Conservation (phyloP, 2,888 invertebrate species). For the Rhamnusium bicolor region DNA sequence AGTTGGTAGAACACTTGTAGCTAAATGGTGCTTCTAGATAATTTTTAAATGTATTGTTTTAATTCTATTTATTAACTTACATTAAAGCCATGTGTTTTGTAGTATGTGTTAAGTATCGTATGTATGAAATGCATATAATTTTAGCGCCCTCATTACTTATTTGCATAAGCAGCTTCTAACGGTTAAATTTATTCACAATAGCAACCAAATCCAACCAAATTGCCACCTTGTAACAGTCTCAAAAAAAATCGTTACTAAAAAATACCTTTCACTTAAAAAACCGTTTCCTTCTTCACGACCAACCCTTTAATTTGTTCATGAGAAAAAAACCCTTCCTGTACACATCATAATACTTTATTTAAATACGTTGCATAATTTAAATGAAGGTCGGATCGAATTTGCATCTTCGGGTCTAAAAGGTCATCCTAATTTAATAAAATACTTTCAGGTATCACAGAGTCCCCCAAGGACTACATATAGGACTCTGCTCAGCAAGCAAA, state of each 20-base stretch:
- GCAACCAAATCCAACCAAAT: slow-evolving; percentile 36
- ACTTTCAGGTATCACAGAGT: slow-evolving; percentile 62
- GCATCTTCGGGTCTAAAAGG: slow-evolving; percentile 67
- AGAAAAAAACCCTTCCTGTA: slow-evolving; percentile 64
- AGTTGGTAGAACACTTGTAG: no score
- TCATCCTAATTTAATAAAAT: slow-evolving; percentile 68
- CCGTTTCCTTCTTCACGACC: slow-evolving; percentile 54
- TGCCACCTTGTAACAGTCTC: slow-evolving; percentile 30
- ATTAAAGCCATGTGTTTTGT: background rate
- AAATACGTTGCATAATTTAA: slow-evolving; percentile 70
- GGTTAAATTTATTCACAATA: slow-evolving; percentile 34
- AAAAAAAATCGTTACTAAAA: slow-evolving; percentile 52
- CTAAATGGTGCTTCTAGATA: no score
- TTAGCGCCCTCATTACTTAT: slow-evolving; percentile 3
- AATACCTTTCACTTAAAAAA: slow-evolving; percentile 53
- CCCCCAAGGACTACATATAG: slow-evolving; percentile 32
- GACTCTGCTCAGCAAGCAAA: slow-evolving; percentile 31
- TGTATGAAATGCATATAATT: background rate
- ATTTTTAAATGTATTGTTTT: background rate
- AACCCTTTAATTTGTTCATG: slow-evolving; percentile 59
- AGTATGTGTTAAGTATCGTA: background rate
- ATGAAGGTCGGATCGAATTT: slow-evolving; percentile 67
- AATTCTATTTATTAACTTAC: no score
- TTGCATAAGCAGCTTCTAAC: slow-evolving; percentile 26
- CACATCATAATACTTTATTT: slow-evolving; percentile 65